Evolutionary conservation across 2,113 vertebrate species (phyloP).

Genomic region (Amazona guildingii): DNA sequence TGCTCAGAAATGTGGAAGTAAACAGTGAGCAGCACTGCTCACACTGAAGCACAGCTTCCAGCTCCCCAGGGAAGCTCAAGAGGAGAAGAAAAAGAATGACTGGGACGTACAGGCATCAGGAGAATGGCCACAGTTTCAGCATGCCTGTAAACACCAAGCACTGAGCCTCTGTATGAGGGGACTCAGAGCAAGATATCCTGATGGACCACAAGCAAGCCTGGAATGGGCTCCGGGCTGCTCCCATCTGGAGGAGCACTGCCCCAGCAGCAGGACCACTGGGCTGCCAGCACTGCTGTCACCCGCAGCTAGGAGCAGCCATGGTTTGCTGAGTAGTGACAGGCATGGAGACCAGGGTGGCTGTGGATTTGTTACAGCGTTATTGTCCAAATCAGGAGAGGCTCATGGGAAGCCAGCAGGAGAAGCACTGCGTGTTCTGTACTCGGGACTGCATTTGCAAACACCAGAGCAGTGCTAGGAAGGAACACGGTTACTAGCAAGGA

Average conservation of each 20-base stretch:
- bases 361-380: conserved; percentile 28
- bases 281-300: neutral
- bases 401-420: neutral
- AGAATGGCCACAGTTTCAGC: neutral
- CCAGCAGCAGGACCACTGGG: neutral
- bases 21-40: neutral
- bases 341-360: conserved; percentile 35
- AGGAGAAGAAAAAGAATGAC: neutral
- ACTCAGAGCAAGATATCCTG: neutral
- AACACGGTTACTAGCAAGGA: conserved; percentile 41
- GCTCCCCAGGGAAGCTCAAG: neutral
- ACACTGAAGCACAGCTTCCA: neutral
- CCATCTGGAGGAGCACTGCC: neutral
- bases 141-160: neutral
- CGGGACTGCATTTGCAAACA: neutral
- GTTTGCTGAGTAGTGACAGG: conserved; percentile 37
- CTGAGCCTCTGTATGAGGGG: rapidly evolving
- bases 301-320: neutral
- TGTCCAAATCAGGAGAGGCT: neutral
- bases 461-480: neutral
- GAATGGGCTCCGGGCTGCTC: neutral
- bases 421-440: neutral
- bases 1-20: neutral
- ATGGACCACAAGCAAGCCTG: neutral
- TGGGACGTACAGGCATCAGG: neutral